Evolutionary conservation across 1,140 invertebrate genomes (phyloP).

Genomic region (Liolophura sinensis): DNA sequence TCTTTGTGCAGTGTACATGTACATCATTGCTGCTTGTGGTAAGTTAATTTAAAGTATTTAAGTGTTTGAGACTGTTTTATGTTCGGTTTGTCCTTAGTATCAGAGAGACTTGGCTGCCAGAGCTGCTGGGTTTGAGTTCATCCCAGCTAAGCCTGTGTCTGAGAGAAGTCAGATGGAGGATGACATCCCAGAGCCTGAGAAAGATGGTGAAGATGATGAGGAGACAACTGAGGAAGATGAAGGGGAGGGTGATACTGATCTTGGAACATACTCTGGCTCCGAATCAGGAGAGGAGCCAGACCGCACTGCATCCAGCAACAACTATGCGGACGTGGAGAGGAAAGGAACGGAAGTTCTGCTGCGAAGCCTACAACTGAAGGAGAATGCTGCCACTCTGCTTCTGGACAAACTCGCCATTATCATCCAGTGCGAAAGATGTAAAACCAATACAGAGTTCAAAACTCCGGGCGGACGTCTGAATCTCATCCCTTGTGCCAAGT

Average conservation of each 20-base stretch:
- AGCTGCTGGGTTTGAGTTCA: constrained; percentile 51
- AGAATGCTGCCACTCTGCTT: constrained; percentile 42
- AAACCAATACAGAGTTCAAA: constrained; percentile 41
- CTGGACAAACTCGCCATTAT: constrained; percentile 35
- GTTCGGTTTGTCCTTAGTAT: constrained; percentile 36
- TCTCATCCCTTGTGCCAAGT: constrained; percentile 45
- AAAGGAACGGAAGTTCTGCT: constrained; percentile 50
- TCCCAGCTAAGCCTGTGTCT: constrained; percentile 41
- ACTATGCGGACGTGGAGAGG: constrained; percentile 19
- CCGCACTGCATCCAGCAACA: constrained; percentile 3
- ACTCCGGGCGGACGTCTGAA: constrained; percentile 36
- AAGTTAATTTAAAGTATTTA: not conserved
- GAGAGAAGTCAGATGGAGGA: constrained; percentile 17
- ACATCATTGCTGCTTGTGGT: too few relatives aligned
- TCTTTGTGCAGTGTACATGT: too few relatives aligned
- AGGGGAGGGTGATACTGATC: constrained; percentile 12
- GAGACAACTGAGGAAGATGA: constrained; percentile 15
- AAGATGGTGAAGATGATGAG: constrained; percentile 5
- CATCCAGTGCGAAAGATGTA: constrained; percentile 54
- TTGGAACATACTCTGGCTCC: constrained; percentile 5
- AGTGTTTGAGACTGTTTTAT: constrained; percentile 8
- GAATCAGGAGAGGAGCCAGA: constrained; percentile 11
- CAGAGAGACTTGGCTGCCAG: constrained; percentile 47
- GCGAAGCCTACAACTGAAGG: constrained; percentile 42
- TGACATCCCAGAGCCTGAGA: constrained; percentile 3